phyloP scores from a whole-genome alignment of 1,140 invertebrate species.

The Rhagoletis zephyria region DNA sequence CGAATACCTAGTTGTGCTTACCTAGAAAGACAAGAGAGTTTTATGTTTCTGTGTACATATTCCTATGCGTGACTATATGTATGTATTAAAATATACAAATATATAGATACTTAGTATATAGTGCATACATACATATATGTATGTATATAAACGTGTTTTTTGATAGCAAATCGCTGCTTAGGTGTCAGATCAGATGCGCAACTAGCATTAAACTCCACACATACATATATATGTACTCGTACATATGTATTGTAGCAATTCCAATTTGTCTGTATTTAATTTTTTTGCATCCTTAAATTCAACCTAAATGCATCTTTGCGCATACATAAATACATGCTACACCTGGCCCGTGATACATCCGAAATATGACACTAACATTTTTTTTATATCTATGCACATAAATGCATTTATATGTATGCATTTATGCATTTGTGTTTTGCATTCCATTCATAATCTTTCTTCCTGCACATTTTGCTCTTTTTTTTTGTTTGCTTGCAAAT shows the following conservation, averaged over 20 bases:
- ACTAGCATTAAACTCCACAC: not conserved
- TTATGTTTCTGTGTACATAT: not conserved
- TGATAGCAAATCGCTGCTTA: conserved; percentile 6
- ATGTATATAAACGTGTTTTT: not conserved
- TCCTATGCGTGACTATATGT: not conserved
- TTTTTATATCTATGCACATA: not conserved
- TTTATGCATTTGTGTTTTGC: too few relatives aligned
- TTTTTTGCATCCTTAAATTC: conserved; percentile 24
- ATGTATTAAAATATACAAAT: too few relatives aligned
- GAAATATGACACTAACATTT: conserved; percentile 36
- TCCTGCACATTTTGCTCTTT: too few relatives aligned
- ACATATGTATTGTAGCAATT: conserved; percentile 1
- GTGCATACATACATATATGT: too few relatives aligned
- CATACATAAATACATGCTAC: not conserved
- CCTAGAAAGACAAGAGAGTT: not conserved
- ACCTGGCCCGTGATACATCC: not conserved
- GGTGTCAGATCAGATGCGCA: conserved; percentile 32
- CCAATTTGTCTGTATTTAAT: not conserved
- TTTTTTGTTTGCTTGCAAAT: not conserved
- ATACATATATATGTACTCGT: too few relatives aligned
- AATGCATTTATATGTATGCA: too few relatives aligned
- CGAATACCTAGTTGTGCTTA: not conserved
- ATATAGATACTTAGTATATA: too few relatives aligned
- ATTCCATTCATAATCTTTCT: too few relatives aligned
- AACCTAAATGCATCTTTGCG: not conserved